Conservation (phyloP, 2,113 vertebrate genomes). For the Fulmarus glacialis region DNA sequence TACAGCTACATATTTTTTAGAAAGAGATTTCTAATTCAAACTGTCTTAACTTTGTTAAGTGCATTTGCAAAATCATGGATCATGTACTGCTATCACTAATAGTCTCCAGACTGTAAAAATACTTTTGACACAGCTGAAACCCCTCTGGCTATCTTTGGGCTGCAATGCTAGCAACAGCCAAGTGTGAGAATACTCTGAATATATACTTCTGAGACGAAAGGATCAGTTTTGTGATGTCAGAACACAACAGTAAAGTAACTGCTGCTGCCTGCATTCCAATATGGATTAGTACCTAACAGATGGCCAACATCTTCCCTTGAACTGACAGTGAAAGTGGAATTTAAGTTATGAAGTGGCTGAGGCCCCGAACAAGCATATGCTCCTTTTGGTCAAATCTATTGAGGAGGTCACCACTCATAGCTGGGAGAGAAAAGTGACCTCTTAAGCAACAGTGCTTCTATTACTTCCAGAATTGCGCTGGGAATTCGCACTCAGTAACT, state of each 20-base stretch:
- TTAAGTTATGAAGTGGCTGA: background rate
- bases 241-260: background rate
- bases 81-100: background rate
- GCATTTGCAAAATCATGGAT: background rate
- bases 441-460: background rate
- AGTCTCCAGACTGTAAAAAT: background rate
- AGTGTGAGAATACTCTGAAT: background rate
- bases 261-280: background rate
- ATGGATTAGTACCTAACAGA: background rate
- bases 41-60: background rate
- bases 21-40: background rate
- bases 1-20: background rate
- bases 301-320: background rate
- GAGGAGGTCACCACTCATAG: background rate
- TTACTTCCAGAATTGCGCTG: background rate
- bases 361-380: background rate
- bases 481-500: background rate
- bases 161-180: background rate
- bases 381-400: background rate
- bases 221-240: background rate
- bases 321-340: background rate
- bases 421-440: background rate
- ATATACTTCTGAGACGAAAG: background rate
- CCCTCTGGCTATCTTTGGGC: background rate
- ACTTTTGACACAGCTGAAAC: background rate